Base-by-base conservation (phyloP, 2,797 vertebrate species). In the Xenentodon cancila region DNA sequence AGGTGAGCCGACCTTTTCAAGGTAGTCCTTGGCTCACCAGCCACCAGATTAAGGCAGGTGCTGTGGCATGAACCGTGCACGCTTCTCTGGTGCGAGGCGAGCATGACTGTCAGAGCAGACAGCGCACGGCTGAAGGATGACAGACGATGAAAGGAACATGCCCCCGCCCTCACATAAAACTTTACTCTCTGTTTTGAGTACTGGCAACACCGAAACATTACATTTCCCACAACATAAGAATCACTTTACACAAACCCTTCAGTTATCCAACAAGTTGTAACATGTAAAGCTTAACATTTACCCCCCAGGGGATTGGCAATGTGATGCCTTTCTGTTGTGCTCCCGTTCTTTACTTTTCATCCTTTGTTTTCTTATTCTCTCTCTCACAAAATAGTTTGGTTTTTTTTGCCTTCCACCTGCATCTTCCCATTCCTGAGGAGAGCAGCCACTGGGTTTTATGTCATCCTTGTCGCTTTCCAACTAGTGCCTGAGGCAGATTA, bases 231-330 rank as follows among this genome's bases (percentile, higher is more conserved):
- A 71, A 80, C 75, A 80, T 68, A 72, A 81, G 63, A 88, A 81
- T 85, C 76, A 84, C 75, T 73, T 82, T 68, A 83, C 79, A 90
- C 79, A 89, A 87, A 90, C 85, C 72, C 78, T 80, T 82, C 83
- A 87, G 90, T 89, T 90, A 80, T 68, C 68, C 60, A 86, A 88
- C 92, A 90, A 88, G 92, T 84, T 77, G 77, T 71, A 85, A 89
- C 91, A 75, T 19, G 88, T 82, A 66, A 78, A 84, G 68, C 16
- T 73, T 12, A 79, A 77, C 79, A 82, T 83, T 82, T 69, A 54
- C 51, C 73, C 77, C 61, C 49, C 1, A 9, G 81, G 68, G 71
- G 49, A 44, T 52, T 69, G 69, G 67, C 73, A 66, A 72, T 72
- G 78, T 70, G 82, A 87, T 89, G 79, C 64, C 54, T 42, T 71